Evolutionary conservation across 1,140 invertebrate species (phyloP).

Genomic region (Hylyphantes graminicola): DNA sequence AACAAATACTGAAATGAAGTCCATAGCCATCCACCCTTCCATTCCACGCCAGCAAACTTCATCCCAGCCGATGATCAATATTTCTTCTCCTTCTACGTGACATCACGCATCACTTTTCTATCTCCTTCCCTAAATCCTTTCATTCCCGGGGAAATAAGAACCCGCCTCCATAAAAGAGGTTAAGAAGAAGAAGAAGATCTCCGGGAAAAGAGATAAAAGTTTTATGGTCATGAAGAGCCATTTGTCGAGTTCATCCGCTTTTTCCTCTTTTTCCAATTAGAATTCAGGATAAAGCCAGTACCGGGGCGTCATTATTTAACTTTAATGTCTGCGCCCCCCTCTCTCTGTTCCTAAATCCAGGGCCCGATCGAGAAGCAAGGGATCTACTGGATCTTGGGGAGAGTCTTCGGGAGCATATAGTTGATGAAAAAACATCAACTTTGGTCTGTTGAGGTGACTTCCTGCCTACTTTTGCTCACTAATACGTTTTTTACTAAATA

Average conservation of each 20-base stretch:
- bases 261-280: constrained; percentile 40
- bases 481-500: too few relatives aligned
- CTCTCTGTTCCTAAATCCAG: constrained; percentile 7
- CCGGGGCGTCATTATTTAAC: constrained; percentile 52
- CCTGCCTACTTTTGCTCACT: too few relatives aligned
- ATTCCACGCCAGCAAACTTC: background rate
- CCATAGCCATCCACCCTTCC: too few relatives aligned
- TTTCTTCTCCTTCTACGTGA: constrained; percentile 33
- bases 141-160: background rate
- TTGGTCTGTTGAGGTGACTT: too few relatives aligned
- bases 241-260: constrained; percentile 51
- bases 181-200: background rate
- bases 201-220: constrained; percentile 49
- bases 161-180: background rate
- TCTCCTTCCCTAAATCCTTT: background rate
- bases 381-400: constrained; percentile 28
- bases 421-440: too few relatives aligned
- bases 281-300: constrained; percentile 56
- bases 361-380: background rate
- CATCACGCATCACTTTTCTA: constrained; percentile 32
- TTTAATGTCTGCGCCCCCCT: constrained; percentile 54
- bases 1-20: too few relatives aligned
- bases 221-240: constrained; percentile 56
- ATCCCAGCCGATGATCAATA: constrained; percentile 25
- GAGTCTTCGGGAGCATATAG: background rate